Evolutionary conservation across 1,140 invertebrate genomes (phyloP).

Genomic region (Scaptodrosophila lebanonensis): DNA sequence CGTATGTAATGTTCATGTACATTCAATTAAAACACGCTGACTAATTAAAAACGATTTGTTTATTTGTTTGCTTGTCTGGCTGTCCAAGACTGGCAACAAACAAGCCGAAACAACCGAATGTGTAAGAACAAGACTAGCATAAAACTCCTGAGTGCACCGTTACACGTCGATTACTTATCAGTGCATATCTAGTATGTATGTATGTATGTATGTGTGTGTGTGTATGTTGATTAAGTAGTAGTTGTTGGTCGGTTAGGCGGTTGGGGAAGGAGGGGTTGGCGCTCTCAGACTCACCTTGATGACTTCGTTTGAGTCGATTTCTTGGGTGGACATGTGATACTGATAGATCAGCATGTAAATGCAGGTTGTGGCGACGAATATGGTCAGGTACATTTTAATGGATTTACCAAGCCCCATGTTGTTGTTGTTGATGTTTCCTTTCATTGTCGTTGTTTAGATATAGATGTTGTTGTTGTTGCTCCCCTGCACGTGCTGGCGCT

Average conservation of each 20-base stretch:
- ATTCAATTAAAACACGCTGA: too few relatives aligned
- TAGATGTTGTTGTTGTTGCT: constrained; percentile 7
- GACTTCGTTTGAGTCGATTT: constrained; percentile 50
- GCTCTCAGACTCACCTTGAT: constrained; percentile 69
- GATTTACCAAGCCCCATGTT: constrained; percentile 74
- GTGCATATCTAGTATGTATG: too few relatives aligned
- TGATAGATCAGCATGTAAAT: constrained; percentile 76
- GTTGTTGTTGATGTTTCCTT: constrained; percentile 21
- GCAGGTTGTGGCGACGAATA: constrained; percentile 75
- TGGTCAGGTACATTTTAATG: constrained; percentile 77
- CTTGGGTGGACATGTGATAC: constrained; percentile 68
- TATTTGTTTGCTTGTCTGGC: not conserved
- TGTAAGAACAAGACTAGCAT: not conserved
- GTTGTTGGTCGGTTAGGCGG: too few relatives aligned
- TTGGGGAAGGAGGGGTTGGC: too few relatives aligned
- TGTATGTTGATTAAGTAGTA: too few relatives aligned
- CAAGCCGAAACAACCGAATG: too few relatives aligned
- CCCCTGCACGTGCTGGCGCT: too few relatives aligned
- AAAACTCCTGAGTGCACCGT: not conserved
- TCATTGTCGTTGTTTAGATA: constrained; percentile 20
- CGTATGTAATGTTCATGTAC: too few relatives aligned
- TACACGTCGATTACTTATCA: not conserved
- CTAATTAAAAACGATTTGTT: not conserved
- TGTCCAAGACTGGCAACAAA: too few relatives aligned
- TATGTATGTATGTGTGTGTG: too few relatives aligned